Evolutionary conservation across 2,888 invertebrate species (phyloP).

Genomic region (Melikaiella ostensackeni): DNA sequence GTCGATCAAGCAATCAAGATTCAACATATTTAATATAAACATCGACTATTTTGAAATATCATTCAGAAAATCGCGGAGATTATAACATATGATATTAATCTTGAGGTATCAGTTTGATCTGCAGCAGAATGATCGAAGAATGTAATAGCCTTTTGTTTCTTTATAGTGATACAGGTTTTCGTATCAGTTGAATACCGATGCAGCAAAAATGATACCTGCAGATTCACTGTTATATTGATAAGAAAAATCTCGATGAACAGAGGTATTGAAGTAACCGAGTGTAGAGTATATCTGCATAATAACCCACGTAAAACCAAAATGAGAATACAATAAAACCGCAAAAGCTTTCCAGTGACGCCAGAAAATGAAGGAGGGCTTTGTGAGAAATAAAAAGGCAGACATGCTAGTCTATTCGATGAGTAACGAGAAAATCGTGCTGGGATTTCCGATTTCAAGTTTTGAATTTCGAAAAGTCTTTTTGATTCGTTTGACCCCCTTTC

Average conservation of each 20-base stretch:
- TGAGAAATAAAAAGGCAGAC: slow-evolving; percentile 23
- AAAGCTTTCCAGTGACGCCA: slow-evolving; percentile 30
- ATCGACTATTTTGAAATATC: not conserved
- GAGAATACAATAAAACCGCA: slow-evolving; percentile 35
- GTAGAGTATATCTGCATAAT: slow-evolving; percentile 16
- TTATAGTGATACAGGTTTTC: no score
- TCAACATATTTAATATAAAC: not conserved
- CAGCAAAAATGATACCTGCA: no score
- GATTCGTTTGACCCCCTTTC: slow-evolving; percentile 25
- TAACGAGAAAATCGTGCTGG: slow-evolving; percentile 31
- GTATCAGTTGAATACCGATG: no score
- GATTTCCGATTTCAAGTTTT: slow-evolving; percentile 24
- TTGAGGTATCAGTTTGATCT: no score
- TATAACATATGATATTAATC: no score
- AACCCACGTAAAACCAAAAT: not conserved
- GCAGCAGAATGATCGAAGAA: no score
- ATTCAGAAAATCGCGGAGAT: not conserved
- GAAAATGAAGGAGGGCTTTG: slow-evolving; percentile 35
- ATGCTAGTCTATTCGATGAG: slow-evolving; percentile 29
- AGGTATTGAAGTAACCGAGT: not conserved
- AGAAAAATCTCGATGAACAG: not conserved
- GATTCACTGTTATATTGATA: not conserved
- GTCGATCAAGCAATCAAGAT: no score
- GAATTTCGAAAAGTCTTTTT: slow-evolving; percentile 15
- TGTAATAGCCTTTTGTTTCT: no score